A percentile compares a stretch with the other conserved stretches of the same genome.
Evolutionary conservation across 2,113 vertebrate genomes (phyloP).

Genomic region (Tor tambroides): DNA sequence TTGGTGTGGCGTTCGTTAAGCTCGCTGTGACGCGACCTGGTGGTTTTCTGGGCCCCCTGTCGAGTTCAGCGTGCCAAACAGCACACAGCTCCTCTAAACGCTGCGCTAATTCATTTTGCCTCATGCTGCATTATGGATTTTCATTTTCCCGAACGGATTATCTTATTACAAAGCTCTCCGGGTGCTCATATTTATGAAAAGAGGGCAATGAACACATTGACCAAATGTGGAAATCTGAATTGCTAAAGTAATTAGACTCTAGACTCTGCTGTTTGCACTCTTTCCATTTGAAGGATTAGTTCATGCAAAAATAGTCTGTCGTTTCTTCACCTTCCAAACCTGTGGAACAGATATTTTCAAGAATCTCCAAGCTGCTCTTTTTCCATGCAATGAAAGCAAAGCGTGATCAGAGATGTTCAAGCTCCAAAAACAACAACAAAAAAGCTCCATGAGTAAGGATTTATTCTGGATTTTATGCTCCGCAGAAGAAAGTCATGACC

Average conservation of each 20-base stretch:
- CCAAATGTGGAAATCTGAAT: not conserved
- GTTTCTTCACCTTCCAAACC: not conserved
- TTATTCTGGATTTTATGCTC: not conserved
- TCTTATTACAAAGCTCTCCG: not conserved
- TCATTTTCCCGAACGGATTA: constrained; percentile 17
- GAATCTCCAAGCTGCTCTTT: not conserved
- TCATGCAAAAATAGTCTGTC: not conserved
- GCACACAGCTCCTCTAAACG: not conserved
- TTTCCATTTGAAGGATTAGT: not conserved
- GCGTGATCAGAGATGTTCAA: not conserved
- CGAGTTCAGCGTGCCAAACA: not conserved
- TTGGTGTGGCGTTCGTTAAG: constrained; percentile 4
- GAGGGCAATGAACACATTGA: constrained; percentile 7
- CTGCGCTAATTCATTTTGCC: constrained; percentile 25
- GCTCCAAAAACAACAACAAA: not conserved
- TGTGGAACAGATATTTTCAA: not conserved
- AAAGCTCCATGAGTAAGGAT: not conserved
- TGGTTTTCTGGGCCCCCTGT: no score
- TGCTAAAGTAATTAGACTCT: constrained; percentile 30
- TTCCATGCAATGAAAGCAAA: not conserved
- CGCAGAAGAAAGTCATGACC: not conserved
- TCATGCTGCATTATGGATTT: constrained; percentile 34
- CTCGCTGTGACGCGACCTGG: not conserved
- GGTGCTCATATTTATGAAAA: constrained; percentile 18
- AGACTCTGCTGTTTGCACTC: not conserved